phyloP scores from a whole-genome alignment of 2,797 vertebrate species.

The Liasis olivaceus region DNA sequence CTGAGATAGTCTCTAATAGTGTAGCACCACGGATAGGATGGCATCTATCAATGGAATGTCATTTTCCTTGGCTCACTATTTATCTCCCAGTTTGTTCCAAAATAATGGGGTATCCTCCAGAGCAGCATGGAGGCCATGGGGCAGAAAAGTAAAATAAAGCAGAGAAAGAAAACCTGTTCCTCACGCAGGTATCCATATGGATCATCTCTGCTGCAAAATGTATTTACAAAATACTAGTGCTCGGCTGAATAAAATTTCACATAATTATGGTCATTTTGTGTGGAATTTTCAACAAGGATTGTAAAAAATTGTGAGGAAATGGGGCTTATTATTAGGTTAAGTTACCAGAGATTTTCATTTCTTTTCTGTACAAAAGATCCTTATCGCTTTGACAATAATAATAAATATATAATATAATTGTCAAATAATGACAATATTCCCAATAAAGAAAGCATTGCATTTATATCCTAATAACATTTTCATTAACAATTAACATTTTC shows the following conservation, averaged over 20 bases:
- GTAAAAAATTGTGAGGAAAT: not conserved
- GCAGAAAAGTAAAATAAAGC: not conserved
- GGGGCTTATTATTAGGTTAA: not conserved
- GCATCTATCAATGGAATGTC: not conserved
- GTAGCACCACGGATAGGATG: not conserved
- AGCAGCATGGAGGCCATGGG: not conserved
- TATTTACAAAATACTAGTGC: not conserved
- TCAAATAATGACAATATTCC: not conserved
- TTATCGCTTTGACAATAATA: not conserved
- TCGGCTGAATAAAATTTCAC: not conserved
- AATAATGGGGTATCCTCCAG: not conserved
- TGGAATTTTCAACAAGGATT: not conserved
- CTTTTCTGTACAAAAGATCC: not conserved
- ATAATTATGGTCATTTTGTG: not conserved
- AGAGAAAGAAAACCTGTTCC: not conserved
- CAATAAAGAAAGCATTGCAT: not conserved
- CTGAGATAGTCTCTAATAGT: not conserved
- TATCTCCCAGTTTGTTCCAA: not conserved
- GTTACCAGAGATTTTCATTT: not conserved
- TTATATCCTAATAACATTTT: not conserved
- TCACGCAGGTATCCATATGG: not conserved
- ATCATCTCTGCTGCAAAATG: not conserved
- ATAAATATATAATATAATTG: too few relatives aligned
- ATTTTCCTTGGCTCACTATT: not conserved
- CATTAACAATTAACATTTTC: not conserved